Conservation (phyloP, 2,113 vertebrate species). For the Myrmecophaga tridactyla region DNA sequence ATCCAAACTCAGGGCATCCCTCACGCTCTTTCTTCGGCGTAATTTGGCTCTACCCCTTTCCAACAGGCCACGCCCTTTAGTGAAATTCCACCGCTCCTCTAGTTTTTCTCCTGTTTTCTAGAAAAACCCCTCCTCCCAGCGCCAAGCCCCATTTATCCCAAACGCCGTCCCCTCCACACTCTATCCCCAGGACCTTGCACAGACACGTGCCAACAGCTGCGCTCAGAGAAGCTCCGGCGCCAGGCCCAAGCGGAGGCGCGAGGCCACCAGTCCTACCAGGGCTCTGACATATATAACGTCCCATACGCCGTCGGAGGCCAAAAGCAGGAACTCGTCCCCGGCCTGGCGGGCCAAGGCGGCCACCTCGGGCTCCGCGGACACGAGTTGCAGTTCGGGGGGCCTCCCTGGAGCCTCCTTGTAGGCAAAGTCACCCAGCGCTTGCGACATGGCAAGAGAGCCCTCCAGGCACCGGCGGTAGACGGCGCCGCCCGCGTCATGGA, state of each 20-base stretch:
- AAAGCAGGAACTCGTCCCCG: conserved; percentile 87
- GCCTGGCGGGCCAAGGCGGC: conserved; percentile 80
- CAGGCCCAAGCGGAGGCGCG: conserved; percentile 83
- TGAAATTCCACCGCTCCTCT: too few relatives aligned
- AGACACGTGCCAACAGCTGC: conserved; percentile 87
- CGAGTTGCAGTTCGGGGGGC: conserved; percentile 86
- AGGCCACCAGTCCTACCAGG: conserved; percentile 84
- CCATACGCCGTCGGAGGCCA: conserved; percentile 90
- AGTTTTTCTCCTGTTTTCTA: background rate
- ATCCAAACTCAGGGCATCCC: background rate
- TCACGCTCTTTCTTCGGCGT: background rate
- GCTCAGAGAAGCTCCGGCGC: conserved; percentile 86
- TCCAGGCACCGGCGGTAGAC: conserved; percentile 86
- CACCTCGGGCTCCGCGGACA: conserved; percentile 89
- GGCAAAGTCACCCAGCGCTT: conserved; percentile 87
- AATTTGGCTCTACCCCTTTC: background rate
- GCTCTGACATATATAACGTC: conserved; percentile 86
- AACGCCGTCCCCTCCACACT: background rate
- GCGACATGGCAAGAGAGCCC: conserved; percentile 88
- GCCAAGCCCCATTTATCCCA: background rate
- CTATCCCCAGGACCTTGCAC: conserved; percentile 83
- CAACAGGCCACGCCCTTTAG: background rate
- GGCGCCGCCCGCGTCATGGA: conserved; percentile 87
- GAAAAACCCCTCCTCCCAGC: background rate
- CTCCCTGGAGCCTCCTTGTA: conserved; percentile 88